Base-by-base conservation (phyloP, 2,113 vertebrate species). In the Ardeotis arabs region DNA sequence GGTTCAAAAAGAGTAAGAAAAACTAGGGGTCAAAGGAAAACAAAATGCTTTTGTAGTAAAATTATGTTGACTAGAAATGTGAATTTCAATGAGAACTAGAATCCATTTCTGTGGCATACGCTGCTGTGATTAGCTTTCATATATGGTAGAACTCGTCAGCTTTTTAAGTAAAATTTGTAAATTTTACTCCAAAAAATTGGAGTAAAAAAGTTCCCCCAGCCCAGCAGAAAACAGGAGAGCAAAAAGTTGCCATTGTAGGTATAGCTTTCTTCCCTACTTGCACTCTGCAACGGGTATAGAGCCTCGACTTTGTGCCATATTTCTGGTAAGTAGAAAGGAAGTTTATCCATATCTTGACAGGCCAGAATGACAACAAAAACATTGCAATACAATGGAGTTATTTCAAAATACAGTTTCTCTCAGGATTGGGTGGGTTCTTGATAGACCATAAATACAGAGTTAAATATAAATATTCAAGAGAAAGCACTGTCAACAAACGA, bases 241-340 rank as follows among this genome's bases (percentile, higher is more conserved):
- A 63, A 77, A 78, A 75, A 52, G 18, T 31, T 85, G 66, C 21
- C 44, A n/a, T 6, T 84, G 49, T 33, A 78, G 39, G 9, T 0
- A 10, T 0, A 60, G 19, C 24, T 72, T 84, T 53, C 64, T 53
- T 69, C 35, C 29, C 35, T n/a, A 23, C 28, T 5, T 79, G 15
- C 1, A 3, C 49, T 85, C 86, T 83, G 78, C 45, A 45, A 12
- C 14, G 22, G 39, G 20, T 74, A 47, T 5, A 79, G 29, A 75
- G 69, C 45, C 66, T 89, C 56, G 35, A 37, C 44, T 29, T 84
- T n/a, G 41, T 64, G 33, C 50, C 41, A 2, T 58, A 41, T 87
- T 93, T 90, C 62, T 93, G 70, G 19, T 53, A 84, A 79, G 70
- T 10, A 68, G 60, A 91, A 82, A 87, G 77, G 81, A 91, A 93